Evolutionary conservation across 2,113 vertebrate genomes (phyloP).

Genomic region (Centrocercus urophasianus): DNA sequence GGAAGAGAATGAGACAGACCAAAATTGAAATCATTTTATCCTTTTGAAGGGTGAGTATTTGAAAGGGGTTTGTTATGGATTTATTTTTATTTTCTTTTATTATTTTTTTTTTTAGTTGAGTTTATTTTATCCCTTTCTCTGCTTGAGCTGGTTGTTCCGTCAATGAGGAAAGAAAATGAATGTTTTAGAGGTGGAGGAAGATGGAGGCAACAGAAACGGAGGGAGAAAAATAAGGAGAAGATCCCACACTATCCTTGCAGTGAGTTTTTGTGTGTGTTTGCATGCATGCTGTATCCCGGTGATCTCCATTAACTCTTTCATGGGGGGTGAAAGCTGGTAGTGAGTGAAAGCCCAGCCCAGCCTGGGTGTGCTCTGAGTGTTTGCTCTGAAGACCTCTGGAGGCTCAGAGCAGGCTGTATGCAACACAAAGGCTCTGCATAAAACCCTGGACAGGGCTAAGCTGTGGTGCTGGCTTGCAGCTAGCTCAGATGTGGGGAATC

Average conservation of each 20-base stretch:
- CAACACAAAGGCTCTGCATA: neutral
- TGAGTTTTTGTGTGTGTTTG: neutral
- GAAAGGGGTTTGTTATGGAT: constrained; percentile 59
- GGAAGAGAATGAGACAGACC: constrained; percentile 64
- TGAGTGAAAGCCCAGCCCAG: neutral
- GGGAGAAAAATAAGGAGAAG: neutral
- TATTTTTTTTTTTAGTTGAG: neutral
- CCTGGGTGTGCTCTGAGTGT: neutral
- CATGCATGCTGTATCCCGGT: neutral
- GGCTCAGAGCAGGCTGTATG: neutral
- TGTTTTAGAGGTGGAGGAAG: constrained; percentile 17
- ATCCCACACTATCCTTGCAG: neutral
- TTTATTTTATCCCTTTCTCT: constrained; percentile 65
- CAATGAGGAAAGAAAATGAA: constrained; percentile 34
- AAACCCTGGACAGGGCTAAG: neutral
- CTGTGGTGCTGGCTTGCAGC: neutral
- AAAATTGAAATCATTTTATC: constrained; percentile 77
- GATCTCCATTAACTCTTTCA: neutral
- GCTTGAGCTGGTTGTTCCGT: constrained; percentile 24
- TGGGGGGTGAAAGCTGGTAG: neutral
- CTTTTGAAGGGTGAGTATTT: constrained; percentile 68
- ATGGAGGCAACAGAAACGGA: constrained; percentile 34
- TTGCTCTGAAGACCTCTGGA: neutral
- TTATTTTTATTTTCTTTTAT: constrained; percentile 72
- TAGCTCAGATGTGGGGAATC: neutral